Percentiles rank a stretch among this genome's conserved stretches.
phyloP scores from a whole-genome alignment of 2,888 invertebrate genomes.

The Busseola fusca region DNA sequence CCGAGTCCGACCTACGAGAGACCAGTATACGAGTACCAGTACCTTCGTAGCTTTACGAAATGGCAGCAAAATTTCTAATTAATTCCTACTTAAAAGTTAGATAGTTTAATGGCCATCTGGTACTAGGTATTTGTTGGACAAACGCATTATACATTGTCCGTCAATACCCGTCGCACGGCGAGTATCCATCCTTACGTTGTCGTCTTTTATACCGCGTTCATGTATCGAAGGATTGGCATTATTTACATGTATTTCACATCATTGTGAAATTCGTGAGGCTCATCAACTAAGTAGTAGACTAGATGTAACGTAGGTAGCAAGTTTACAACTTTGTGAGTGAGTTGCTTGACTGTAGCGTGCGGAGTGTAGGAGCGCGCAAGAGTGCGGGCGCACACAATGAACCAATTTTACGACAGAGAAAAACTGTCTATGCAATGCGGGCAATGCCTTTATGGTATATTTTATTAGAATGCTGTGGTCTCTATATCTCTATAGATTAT shows the following conservation, averaged over 20 bases:
- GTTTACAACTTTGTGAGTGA: too few species aligned
- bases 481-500: too few species aligned
- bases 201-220: too few species aligned
- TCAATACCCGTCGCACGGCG: conserved; percentile 5
- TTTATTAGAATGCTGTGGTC: too few species aligned
- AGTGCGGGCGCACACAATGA: neutral
- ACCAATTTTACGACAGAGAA: neutral
- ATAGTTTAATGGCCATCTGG: neutral
- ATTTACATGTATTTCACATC: conserved; percentile 12
- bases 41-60: neutral
- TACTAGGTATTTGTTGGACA: neutral
- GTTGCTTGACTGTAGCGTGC: conserved; percentile 13
- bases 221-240: too few species aligned
- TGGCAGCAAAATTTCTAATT: neutral
- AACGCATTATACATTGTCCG: neutral
- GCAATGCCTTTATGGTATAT: neutral
- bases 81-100: neutral
- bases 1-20: neutral
- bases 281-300: too few species aligned
- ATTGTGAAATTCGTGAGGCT: conserved; percentile 32
- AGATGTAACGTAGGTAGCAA: too few species aligned
- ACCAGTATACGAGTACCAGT: conserved; percentile 15
- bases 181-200: too few species aligned
- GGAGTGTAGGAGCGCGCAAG: too few species aligned
- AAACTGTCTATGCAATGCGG: neutral